Evolutionary conservation across 2,797 vertebrate genomes (phyloP).

Genomic region (Girardinus metallicus): DNA sequence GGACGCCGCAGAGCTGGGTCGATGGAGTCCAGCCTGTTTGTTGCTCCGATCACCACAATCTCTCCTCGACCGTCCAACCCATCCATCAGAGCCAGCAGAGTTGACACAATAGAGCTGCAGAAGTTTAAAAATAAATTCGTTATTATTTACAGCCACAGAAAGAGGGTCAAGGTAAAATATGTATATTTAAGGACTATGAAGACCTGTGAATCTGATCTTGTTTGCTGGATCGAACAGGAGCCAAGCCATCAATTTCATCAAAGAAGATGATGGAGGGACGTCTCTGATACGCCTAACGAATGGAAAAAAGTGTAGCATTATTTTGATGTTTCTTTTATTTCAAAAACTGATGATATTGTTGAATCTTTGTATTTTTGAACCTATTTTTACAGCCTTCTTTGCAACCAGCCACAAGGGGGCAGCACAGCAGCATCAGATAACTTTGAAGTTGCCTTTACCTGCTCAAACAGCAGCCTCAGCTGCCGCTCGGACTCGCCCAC

Average conservation of each 20-base stretch:
- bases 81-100: conserved; percentile 95
- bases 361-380: neutral
- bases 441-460: conserved; percentile 84
- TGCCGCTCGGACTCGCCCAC: conserved; percentile 92
- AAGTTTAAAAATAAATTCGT: neutral
- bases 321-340: neutral
- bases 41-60: conserved; percentile 95
- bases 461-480: conserved; percentile 89
- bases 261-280: conserved; percentile 96
- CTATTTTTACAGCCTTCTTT: neutral
- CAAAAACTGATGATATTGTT: neutral
- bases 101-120: conserved; percentile 88
- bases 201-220: conserved; percentile 96
- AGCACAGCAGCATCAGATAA: neutral
- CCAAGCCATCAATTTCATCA: conserved; percentile 96
- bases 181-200: neutral
- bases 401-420: conserved; percentile 17
- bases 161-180: neutral
- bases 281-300: conserved; percentile 89
- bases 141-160: neutral
- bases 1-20: conserved; percentile 95
- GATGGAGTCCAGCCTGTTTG: conserved; percentile 94
- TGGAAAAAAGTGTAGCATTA: neutral
- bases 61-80: conserved; percentile 93
- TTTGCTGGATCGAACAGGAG: conserved; percentile 93